Percentiles rank a stretch among this genome's conserved stretches.
Conservation (phyloP, 2,888 invertebrate genomes). For the Catocala fraxini region DNA sequence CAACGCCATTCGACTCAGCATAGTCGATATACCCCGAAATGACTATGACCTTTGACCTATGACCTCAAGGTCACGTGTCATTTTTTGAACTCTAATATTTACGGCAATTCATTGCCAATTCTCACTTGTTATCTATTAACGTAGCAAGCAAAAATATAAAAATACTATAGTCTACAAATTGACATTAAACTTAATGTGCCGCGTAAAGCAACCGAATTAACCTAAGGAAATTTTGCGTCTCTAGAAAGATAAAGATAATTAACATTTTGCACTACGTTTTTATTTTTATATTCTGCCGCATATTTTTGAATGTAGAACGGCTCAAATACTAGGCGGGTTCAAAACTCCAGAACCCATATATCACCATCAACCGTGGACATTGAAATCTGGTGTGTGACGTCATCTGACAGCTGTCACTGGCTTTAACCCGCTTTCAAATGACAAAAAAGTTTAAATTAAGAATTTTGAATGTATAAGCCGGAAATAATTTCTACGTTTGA, state of each 20-base stretch:
- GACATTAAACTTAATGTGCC: not conserved
- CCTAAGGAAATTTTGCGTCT: not conserved
- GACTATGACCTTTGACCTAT: no score
- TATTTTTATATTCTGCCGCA: not conserved
- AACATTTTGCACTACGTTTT: not conserved
- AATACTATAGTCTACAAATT: not conserved
- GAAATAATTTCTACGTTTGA: not conserved
- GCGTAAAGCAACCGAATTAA: not conserved
- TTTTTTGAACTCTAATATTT: no score
- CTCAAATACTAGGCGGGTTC: slow-evolving; percentile 17
- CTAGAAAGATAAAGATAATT: not conserved
- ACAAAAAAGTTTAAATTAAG: slow-evolving; percentile 8
- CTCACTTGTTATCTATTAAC: no score
- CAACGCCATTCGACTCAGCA: no score
- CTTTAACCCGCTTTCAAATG: slow-evolving; percentile 2
- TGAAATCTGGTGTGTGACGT: slow-evolving; percentile 42
- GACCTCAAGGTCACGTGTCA: no score
- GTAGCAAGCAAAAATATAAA: not conserved
- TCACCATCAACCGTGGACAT: slow-evolving; percentile 42
- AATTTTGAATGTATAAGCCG: slow-evolving; percentile 1
- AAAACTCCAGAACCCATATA: slow-evolving; percentile 44
- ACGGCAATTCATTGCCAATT: no score
- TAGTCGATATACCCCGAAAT: no score
- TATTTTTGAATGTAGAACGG: slow-evolving; percentile 1
- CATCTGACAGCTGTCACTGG: slow-evolving; percentile 40